These are phyloP conservation scores for Cephalopholis sonnerati DNA, from an alignment of 2,113 vertebrate genomes.

Conservation along the genomic window DNA sequence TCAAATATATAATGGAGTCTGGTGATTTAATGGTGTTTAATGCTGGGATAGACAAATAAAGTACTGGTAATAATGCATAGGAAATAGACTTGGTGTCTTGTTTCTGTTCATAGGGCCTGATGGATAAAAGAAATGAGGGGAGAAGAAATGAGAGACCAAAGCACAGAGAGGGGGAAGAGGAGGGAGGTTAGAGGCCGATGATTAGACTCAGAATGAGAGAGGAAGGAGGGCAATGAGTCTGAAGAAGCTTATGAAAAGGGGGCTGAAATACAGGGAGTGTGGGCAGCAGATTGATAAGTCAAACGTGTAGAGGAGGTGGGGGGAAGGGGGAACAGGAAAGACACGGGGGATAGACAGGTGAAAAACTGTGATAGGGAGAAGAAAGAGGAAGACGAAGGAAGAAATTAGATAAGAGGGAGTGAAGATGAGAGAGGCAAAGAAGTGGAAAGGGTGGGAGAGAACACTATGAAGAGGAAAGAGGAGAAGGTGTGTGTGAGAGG, in stretches of 20 bases:
- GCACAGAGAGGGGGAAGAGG: not conserved
- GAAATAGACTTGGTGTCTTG: conserved; percentile 13
- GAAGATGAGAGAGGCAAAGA: conserved; percentile 27
- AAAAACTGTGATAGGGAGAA: conserved; percentile 43
- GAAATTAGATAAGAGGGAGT: conserved; percentile 30
- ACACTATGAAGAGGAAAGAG: not conserved
- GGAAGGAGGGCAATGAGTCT: conserved; percentile 10
- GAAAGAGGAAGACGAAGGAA: conserved; percentile 26
- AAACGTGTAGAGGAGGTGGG: conserved; percentile 1
- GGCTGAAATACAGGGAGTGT: not conserved
- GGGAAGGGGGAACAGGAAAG: not conserved
- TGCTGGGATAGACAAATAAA: conserved; percentile 23
- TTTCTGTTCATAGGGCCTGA: conserved; percentile 19
- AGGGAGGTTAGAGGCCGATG: conserved; percentile 20
- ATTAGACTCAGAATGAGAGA: conserved; percentile 20
- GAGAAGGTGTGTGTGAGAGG: not conserved
- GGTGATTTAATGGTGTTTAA: conserved; percentile 26
- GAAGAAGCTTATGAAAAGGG: conserved; percentile 22
- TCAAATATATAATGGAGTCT: conserved; percentile 31
- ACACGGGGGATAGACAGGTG: conserved; percentile 32
- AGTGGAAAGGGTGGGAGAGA: not conserved
- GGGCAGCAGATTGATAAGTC: conserved; percentile 3
- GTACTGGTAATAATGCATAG: conserved; percentile 25
- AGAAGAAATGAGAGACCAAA: conserved; percentile 29
- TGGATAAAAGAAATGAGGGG: conserved; percentile 39